Evolutionary conservation across 1,140 invertebrate species (phyloP).

Genomic region (Drosophila hydei): DNA sequence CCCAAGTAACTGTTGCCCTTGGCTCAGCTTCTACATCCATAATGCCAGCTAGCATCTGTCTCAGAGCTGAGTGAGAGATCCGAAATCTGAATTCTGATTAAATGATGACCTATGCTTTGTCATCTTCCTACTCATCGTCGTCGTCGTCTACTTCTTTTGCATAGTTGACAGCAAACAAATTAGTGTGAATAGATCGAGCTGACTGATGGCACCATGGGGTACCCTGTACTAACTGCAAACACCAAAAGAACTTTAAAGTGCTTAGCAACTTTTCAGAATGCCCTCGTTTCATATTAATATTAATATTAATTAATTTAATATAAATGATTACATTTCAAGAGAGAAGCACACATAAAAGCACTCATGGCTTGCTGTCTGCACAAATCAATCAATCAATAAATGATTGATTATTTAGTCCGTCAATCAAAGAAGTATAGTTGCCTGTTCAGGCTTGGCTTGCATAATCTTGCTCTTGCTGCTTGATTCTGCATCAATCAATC

Average conservation of each 20-base stretch:
- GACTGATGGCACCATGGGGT: not conserved
- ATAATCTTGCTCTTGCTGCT: too few relatives aligned
- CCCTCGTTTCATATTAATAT: too few relatives aligned
- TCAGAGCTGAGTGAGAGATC: conserved; percentile 14
- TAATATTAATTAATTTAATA: too few relatives aligned
- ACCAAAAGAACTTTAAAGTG: too few relatives aligned
- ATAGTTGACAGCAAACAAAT: conserved; percentile 15
- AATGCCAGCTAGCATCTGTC: not conserved
- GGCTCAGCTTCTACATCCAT: not conserved
- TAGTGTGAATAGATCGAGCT: not conserved
- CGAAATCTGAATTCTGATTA: conserved; percentile 30
- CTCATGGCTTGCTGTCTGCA: too few relatives aligned
- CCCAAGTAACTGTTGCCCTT: conserved; percentile 27
- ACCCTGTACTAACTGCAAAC: not conserved
- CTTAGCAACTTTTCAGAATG: not conserved
- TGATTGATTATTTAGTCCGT: too few relatives aligned
- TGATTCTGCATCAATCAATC: too few relatives aligned
- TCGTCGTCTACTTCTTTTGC: not conserved
- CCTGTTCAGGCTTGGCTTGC: too few relatives aligned
- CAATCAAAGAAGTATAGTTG: too few relatives aligned
- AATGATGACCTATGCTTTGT: conserved; percentile 36
- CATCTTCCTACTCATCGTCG: conserved; percentile 9
- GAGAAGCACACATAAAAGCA: too few relatives aligned
- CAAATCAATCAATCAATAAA: not conserved
- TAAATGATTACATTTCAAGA: too few relatives aligned